Evolutionary conservation across 1,140 invertebrate genomes (phyloP).

Genomic region (Bombus superbus): DNA sequence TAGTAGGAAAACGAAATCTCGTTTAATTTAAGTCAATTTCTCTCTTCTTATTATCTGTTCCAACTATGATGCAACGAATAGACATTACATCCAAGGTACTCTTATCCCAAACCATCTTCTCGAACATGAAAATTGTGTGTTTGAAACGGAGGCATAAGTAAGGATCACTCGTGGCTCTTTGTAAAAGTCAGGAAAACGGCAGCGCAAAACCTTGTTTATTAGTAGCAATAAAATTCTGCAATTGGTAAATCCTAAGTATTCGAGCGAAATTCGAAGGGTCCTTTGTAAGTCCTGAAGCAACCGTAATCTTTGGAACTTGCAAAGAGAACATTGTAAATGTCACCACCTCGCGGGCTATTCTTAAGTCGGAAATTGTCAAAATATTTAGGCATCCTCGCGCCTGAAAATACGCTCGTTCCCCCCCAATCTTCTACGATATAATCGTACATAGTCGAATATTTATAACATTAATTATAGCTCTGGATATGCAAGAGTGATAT

Average conservation of each 20-base stretch:
- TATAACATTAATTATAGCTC: too few relatives aligned
- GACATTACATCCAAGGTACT: too few relatives aligned
- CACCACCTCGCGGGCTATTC: background rate
- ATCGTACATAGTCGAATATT: too few relatives aligned
- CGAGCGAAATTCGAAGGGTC: too few relatives aligned
- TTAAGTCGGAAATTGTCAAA: slow-evolving; percentile 32
- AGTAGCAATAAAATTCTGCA: slow-evolving; percentile 33
- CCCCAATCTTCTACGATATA: too few relatives aligned
- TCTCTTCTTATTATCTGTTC: too few relatives aligned
- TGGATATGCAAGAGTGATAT: accelerated
- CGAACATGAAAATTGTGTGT: background rate
- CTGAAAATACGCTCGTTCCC: background rate
- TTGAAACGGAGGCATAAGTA: background rate
- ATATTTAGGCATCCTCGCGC: background rate
- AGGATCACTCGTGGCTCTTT: slow-evolving; percentile 16
- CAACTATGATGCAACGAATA: too few relatives aligned
- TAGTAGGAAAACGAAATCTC: too few relatives aligned
- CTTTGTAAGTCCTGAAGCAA: background rate
- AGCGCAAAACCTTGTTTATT: slow-evolving; percentile 30
- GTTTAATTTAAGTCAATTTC: too few relatives aligned
- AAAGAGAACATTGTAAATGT: slow-evolving; percentile 20
- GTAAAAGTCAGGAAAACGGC: slow-evolving; percentile 43
- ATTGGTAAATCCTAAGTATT: slow-evolving; percentile 19
- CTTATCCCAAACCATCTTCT: background rate
- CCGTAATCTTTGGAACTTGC: background rate